These are phyloP conservation scores for Orthosia cruda DNA, from an alignment of 2,888 invertebrate genomes.

Conservation along the genomic window DNA sequence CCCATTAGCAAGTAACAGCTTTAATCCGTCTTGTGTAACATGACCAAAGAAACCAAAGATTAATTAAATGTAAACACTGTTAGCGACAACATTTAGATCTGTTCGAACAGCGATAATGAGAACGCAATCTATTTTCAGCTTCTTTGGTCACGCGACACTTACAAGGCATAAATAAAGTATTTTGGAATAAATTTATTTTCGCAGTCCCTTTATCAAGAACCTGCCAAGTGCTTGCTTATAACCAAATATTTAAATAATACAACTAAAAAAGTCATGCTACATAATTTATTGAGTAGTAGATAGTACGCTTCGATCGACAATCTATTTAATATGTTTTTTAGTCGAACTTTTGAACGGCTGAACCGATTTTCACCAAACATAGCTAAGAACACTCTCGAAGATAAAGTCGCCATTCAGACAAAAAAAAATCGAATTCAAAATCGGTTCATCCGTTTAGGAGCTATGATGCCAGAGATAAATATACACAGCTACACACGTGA, in stretches of 20 bases:
- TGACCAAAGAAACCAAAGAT: conserved; percentile 63
- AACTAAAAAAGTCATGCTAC: background rate
- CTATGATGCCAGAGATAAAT: too few species aligned
- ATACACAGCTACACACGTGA: too few species aligned
- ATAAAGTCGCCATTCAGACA: too few species aligned
- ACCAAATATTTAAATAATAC: conserved; percentile 1
- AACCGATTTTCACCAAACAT: too few species aligned
- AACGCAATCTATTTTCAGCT: conserved; percentile 44
- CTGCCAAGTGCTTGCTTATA: background rate
- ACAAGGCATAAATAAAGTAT: conserved; percentile 26
- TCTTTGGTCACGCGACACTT: conserved; percentile 31
- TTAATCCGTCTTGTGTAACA: conserved; percentile 56
- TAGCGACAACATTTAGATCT: conserved; percentile 34
- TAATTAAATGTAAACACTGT: conserved; percentile 59
- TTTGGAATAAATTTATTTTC: conserved; percentile 1
- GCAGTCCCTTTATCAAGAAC: background rate
- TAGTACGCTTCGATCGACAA: too few species aligned
- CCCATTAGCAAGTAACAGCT: too few species aligned
- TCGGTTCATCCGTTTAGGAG: too few species aligned
- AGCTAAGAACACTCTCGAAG: too few species aligned
- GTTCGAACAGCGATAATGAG: conserved; percentile 47
- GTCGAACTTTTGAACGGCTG: too few species aligned
- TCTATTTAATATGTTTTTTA: too few species aligned
- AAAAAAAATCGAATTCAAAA: too few species aligned
- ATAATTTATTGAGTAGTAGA: too few species aligned